These are phyloP conservation scores for Chiroxiphia lanceolata DNA, from an alignment of 2,797 vertebrate genomes.

Conservation along the genomic window DNA sequence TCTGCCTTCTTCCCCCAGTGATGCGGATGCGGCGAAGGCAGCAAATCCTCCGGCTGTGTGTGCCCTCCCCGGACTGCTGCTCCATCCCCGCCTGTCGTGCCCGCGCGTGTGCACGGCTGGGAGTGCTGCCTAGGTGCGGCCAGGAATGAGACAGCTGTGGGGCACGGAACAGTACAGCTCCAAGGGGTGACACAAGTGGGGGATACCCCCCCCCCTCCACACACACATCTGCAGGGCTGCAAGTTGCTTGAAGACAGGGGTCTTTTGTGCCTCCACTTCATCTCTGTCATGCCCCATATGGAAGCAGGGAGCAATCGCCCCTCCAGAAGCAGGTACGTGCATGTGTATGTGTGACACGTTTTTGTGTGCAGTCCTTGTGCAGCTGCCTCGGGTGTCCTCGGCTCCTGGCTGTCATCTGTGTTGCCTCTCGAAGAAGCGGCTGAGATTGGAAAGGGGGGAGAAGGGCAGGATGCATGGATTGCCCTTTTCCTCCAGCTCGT, in stretches of 20 bases:
- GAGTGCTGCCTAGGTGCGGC: conserved; percentile 30
- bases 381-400: conserved; percentile 9
- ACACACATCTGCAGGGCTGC: background rate
- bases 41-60: conserved; percentile 49
- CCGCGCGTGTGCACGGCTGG: background rate
- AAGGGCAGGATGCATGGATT: conserved; percentile 16
- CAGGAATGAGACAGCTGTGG: conserved; percentile 50
- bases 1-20: conserved; percentile 48
- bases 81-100: conserved; percentile 30
- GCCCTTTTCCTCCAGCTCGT: background rate
- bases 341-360: background rate
- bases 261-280: background rate
- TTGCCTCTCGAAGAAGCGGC: background rate
- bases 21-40: conserved; percentile 65
- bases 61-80: conserved; percentile 35
- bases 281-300: conserved; percentile 12
- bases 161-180: conserved; percentile 8
- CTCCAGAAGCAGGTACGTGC: conserved; percentile 38
- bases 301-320: conserved; percentile 10
- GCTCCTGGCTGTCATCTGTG: background rate
- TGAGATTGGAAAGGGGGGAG: conserved; percentile 5
- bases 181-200: background rate
- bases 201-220: background rate
- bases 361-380: conserved; percentile 10
- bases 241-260: background rate